These are phyloP conservation scores for Triplophysa rosa DNA, from an alignment of 2,113 vertebrate species.

Conservation along the genomic window DNA sequence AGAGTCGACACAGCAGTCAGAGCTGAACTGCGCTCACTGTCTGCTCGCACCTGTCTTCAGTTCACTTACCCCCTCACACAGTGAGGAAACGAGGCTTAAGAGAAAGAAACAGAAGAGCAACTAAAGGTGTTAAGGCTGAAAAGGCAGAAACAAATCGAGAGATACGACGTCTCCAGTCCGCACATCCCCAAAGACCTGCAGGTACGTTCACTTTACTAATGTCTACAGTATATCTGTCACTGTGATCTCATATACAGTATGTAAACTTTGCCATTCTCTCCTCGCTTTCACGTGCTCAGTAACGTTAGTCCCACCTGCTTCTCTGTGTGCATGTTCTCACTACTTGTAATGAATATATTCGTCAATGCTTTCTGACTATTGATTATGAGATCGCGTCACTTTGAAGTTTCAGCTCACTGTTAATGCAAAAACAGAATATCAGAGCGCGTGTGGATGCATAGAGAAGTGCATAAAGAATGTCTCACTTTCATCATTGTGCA, in stretches of 20 bases:
- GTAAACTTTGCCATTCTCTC: background rate
- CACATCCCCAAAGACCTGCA: constrained; percentile 3
- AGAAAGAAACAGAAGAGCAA: background rate
- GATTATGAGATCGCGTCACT: background rate
- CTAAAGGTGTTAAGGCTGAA: background rate
- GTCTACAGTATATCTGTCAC: background rate
- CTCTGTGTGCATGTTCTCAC: background rate
- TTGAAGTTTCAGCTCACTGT: background rate
- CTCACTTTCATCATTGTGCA: background rate
- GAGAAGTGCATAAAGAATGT: background rate
- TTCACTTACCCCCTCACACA: background rate
- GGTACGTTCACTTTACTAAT: constrained; percentile 5
- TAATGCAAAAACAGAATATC: background rate
- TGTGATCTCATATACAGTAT: background rate
- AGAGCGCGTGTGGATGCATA: background rate
- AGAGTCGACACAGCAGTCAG: background rate
- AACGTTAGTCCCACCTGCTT: background rate
- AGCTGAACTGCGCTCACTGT: background rate
- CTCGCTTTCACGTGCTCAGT: background rate
- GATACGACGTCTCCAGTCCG: background rate
- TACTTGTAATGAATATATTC: background rate
- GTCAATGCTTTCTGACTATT: background rate
- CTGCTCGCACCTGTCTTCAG: constrained; percentile 20
- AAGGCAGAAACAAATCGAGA: background rate
- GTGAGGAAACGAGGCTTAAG: background rate